phyloP scores from a whole-genome alignment of 2,888 invertebrate genomes.

The Acrobasis repandana region DNA sequence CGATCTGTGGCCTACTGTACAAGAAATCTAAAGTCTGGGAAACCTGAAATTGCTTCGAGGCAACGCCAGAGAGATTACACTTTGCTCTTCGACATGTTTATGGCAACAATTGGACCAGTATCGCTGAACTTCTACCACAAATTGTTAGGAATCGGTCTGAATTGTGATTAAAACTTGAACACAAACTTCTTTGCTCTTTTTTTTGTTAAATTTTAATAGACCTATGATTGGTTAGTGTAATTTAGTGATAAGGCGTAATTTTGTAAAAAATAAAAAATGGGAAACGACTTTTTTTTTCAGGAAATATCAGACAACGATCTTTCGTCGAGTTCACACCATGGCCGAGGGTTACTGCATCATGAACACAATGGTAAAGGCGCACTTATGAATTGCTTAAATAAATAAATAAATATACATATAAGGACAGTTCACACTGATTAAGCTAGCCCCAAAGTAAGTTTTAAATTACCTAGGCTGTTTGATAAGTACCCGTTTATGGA shows the following conservation, averaged over 20 bases:
- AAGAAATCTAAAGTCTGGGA: conserved; percentile 1
- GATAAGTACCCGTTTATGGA: no score
- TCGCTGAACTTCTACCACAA: neutral
- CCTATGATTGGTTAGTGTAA: no score
- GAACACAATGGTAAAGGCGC: conserved; percentile 51
- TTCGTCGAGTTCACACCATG: conserved; percentile 63
- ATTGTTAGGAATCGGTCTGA: neutral
- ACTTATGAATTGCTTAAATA: no score
- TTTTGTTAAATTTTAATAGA: no score
- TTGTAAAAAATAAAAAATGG: no score
- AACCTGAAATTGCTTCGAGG: conserved; percentile 10
- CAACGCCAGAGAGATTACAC: conserved; percentile 17
- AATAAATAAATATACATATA: no score
- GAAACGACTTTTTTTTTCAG: conserved; percentile 54
- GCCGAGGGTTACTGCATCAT: conserved; percentile 60
- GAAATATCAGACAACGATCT: conserved; percentile 61
- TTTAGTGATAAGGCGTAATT: no score
- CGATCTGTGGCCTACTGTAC: neutral
- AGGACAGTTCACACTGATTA: no score
- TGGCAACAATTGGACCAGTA: conserved; percentile 15
- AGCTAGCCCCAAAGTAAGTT: no score
- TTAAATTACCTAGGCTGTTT: no score
- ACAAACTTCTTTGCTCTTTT: conserved; percentile 29
- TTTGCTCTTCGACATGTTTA: conserved; percentile 24
- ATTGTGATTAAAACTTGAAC: conserved; percentile 18